A percentile compares a stretch with the other conserved stretches of the same genome.
Evolutionary conservation across 2,888 invertebrate genomes (phyloP).

Genomic region (Carcina quercana): DNA sequence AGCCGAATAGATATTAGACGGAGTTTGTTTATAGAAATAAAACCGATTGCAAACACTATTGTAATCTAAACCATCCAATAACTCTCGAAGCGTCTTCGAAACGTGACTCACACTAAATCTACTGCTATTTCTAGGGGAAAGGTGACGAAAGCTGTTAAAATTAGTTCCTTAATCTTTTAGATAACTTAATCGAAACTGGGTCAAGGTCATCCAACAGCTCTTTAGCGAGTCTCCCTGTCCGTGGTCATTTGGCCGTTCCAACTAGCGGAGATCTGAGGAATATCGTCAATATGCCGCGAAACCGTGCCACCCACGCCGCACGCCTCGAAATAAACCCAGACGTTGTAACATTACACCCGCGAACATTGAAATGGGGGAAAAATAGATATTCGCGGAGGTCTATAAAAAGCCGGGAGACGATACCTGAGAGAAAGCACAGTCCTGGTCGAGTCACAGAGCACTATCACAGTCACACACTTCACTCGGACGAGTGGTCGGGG

Average conservation of each 20-base stretch:
- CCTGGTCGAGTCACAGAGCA: constrained; percentile 40
- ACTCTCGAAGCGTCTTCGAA: too few species aligned
- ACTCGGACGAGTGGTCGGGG: constrained; percentile 67
- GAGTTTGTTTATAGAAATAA: too few species aligned
- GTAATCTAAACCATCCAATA: too few species aligned
- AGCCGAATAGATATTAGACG: too few species aligned
- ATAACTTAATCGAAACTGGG: constrained; percentile 33
- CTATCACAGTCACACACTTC: constrained; percentile 70
- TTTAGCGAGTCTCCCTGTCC: constrained; percentile 15
- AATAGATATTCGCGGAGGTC: constrained; percentile 31
- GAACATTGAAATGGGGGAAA: constrained; percentile 43
- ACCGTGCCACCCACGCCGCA: constrained; percentile 46
- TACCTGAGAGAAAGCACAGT: constrained; percentile 34
- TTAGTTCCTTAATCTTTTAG: constrained; percentile 13
- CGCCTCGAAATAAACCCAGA: constrained; percentile 61
- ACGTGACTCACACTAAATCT: too few species aligned
- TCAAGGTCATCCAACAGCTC: constrained; percentile 54
- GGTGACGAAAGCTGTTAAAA: constrained; percentile 12
- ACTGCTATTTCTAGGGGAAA: background rate
- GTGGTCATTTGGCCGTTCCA: constrained; percentile 15
- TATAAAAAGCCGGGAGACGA: too few species aligned
- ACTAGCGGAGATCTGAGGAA: constrained; percentile 23
- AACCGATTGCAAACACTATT: too few species aligned
- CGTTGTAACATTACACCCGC: constrained; percentile 64
- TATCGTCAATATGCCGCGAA: constrained; percentile 30